Base-by-base conservation (phyloP, 2,888 invertebrate genomes). In the Trilocha varians region DNA sequence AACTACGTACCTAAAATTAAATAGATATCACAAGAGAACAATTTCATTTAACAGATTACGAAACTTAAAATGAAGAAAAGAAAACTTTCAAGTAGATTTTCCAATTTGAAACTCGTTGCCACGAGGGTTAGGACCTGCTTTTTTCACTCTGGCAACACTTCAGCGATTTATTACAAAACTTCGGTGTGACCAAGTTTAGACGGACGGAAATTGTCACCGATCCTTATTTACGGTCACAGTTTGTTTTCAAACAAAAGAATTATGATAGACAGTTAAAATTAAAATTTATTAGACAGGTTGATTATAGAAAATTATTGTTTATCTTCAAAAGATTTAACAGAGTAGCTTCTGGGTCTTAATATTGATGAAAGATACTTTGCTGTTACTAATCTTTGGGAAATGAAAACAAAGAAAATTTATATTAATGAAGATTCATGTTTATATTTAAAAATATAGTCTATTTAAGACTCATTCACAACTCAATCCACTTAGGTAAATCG, bases 51-150 rank as follows among this genome's bases (percentile, higher is more conserved):
- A 25, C 25, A 25, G 11, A 25, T 25, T 25, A 25, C 5, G 11
- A 25, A 5, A 25, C 25, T 14, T 34, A 34, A 13, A 34, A 34
- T 15, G 34, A 16, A 16, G 32, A 36, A 42, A 25, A 25, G 18
- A 17, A 34, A 18, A n/a, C 17, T 50, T 62, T 62, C 63, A 69
- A 73, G 74, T 74, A 72, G 70, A 72, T 71, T 78, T 77, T 78
- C 78, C 78, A 76, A 79, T 78, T 78, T 75, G 64, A 70, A 76
- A 74, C 71, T 78, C 74, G 73, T 78, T 75, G 69, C 69, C 44
- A 46, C 40, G 45, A 50, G 41, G 53, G 46, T 49, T 47, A 44
- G 47, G 48, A 39, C 45, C 25, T 51, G 47, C 62, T 52, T 75
- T n/a, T 76, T 79, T 79, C 78, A 78, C 78, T 79, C 74, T 73